These are phyloP conservation scores for Xenopus petersii DNA, from an alignment of 2,797 vertebrate genomes.

Conservation along the genomic window DNA sequence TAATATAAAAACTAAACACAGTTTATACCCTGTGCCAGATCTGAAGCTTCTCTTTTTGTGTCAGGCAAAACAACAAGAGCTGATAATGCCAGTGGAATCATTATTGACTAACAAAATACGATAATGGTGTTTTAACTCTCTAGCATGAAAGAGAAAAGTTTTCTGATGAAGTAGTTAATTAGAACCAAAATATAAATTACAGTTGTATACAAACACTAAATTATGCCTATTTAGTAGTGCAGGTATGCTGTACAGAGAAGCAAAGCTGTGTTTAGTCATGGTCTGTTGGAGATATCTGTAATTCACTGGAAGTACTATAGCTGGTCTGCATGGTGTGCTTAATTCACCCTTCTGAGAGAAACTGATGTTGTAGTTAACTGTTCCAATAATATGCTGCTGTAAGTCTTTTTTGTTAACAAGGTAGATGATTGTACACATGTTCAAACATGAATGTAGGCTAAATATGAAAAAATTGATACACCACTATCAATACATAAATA, in stretches of 20 bases:
- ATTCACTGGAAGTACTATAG: neutral
- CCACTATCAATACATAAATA: no score
- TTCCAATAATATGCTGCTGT: neutral
- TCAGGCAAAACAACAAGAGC: no score
- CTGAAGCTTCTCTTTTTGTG: no score
- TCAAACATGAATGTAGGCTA: neutral
- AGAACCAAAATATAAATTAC: constrained; percentile 10
- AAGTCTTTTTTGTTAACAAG: neutral
- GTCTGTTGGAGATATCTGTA: constrained; percentile 13
- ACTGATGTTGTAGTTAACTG: neutral
- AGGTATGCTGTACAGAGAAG: constrained; percentile 8
- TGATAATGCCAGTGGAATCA: no score
- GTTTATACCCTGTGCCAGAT: no score
- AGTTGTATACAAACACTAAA: constrained; percentile 13
- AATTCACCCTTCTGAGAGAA: neutral
- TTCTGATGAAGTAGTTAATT: constrained; percentile 18
- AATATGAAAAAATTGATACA: no score
- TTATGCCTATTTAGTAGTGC: constrained; percentile 13
- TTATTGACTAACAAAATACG: no score
- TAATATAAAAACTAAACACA: no score
- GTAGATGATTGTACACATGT: neutral
- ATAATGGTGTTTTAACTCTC: neutral
- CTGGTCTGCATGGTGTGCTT: neutral
- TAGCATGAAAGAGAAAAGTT: constrained; percentile 2
- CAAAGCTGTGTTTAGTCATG: constrained; percentile 11